Conservation (phyloP, 2,888 invertebrate species). For the Amphipoea oculea region DNA sequence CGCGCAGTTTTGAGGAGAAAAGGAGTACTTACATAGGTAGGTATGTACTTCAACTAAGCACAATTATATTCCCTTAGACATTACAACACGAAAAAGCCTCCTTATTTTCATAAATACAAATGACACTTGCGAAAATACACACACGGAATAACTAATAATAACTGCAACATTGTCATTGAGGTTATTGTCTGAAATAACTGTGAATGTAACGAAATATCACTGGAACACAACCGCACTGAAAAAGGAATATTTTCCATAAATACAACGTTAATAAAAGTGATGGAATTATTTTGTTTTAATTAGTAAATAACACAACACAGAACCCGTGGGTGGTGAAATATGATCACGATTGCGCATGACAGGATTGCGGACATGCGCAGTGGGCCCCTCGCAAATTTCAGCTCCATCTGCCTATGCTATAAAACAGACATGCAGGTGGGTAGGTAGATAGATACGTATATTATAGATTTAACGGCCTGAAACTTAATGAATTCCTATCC, state of each 20-base stretch:
- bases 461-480: neutral
- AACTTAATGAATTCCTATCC: neutral
- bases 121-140: conserved; percentile 52
- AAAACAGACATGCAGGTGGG: conserved; percentile 16
- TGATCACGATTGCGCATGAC: conserved; percentile 71
- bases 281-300: conserved; percentile 60
- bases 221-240: conserved; percentile 26
- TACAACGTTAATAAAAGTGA: conserved; percentile 25
- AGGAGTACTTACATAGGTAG: conserved; percentile 29
- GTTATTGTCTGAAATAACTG: conserved; percentile 56
- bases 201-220: neutral
- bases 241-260: conserved; percentile 29
- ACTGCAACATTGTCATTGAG: conserved; percentile 65
- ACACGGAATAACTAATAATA: conserved; percentile 67
- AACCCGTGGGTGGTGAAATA: conserved; percentile 64
- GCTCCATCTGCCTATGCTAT: conserved; percentile 3
- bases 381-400: conserved; percentile 34
- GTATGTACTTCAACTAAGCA: neutral
- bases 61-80: conserved; percentile 15
- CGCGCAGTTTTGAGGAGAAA: neutral
- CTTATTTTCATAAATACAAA: conserved; percentile 35
- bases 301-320: conserved; percentile 73
- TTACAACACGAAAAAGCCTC: conserved; percentile 22
- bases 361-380: conserved; percentile 70
- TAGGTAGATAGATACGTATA: neutral